Conservation (phyloP, 2,888 invertebrate genomes). For the Clivina fossor region DNA sequence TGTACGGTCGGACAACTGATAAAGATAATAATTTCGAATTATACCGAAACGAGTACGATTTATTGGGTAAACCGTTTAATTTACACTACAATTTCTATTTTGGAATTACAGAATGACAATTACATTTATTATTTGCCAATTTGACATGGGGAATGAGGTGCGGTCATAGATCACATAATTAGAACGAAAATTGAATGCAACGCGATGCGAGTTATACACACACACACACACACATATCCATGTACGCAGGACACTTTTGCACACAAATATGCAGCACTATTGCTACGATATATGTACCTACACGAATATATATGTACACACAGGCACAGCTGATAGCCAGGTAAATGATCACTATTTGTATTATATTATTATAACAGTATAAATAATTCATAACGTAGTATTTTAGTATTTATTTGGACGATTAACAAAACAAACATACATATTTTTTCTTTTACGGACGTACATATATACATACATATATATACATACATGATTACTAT, state of each 20-base stretch:
- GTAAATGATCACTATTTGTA: not conserved
- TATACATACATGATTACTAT: not conserved
- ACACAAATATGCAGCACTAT: no score
- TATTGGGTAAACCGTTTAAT: constrained; percentile 34
- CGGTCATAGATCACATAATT: constrained; percentile 34
- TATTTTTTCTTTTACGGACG: not conserved
- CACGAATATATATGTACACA: not conserved
- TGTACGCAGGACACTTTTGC: no score
- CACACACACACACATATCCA: no score
- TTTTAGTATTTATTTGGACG: not conserved
- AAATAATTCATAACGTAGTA: not conserved
- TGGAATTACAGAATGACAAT: constrained; percentile 34
- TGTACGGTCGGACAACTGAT: constrained; percentile 28
- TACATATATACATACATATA: not conserved
- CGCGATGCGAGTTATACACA: no score
- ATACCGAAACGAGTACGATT: constrained; percentile 33
- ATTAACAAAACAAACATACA: not conserved
- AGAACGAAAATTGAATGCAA: constrained; percentile 31
- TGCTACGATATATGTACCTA: not conserved
- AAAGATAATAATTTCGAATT: constrained; percentile 34
- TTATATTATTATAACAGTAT: not conserved
- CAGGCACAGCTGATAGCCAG: not conserved
- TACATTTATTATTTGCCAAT: constrained; percentile 34
- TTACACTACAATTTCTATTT: constrained; percentile 34
- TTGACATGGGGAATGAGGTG: constrained; percentile 33